Conservation (phyloP, 2,113 vertebrate genomes). For the Calonectris borealis region DNA sequence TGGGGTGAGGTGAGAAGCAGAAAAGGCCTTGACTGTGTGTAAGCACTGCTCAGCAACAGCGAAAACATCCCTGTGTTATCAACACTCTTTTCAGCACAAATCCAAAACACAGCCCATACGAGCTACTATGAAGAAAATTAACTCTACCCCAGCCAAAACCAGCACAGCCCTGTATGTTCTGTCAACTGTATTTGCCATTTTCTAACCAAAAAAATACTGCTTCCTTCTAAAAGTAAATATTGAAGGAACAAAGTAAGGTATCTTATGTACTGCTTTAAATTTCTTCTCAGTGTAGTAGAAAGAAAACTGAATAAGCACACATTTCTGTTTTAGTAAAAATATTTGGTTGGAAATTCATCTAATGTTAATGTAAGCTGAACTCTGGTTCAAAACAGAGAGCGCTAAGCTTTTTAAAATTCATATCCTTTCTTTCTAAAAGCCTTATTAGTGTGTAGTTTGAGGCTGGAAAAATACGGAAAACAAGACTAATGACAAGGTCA, state of each 20-base stretch:
- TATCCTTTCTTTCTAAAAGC: slow-evolving; percentile 61
- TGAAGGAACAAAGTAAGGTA: slow-evolving; percentile 35
- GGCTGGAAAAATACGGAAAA: slow-evolving; percentile 43
- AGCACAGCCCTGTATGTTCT: background rate
- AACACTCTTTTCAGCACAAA: too few species aligned
- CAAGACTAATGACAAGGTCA: slow-evolving; percentile 69
- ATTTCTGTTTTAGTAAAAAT: slow-evolving; percentile 54
- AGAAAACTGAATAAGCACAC: slow-evolving; percentile 3
- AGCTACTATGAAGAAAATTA: too few species aligned
- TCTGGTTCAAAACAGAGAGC: slow-evolving; percentile 44
- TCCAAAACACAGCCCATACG: too few species aligned
- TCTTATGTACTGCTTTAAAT: background rate
- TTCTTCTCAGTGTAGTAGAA: background rate
- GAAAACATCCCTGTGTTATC: too few species aligned
- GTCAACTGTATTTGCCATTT: slow-evolving; percentile 26
- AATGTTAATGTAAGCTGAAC: slow-evolving; percentile 59
- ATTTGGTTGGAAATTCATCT: slow-evolving; percentile 54
- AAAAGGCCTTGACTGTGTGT: too few species aligned
- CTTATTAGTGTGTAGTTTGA: slow-evolving; percentile 64
- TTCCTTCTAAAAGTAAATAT: slow-evolving; percentile 49
- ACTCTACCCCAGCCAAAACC: too few species aligned
- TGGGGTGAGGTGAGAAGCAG: too few species aligned
- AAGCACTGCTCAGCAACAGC: too few species aligned
- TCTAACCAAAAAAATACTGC: slow-evolving; percentile 21
- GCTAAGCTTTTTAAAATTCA: slow-evolving; percentile 69